Percentiles rank a stretch among this genome's conserved stretches.
These are phyloP conservation scores for Sebastiscus tertius DNA, from an alignment of 2,797 vertebrate species.

Conservation along the genomic window DNA sequence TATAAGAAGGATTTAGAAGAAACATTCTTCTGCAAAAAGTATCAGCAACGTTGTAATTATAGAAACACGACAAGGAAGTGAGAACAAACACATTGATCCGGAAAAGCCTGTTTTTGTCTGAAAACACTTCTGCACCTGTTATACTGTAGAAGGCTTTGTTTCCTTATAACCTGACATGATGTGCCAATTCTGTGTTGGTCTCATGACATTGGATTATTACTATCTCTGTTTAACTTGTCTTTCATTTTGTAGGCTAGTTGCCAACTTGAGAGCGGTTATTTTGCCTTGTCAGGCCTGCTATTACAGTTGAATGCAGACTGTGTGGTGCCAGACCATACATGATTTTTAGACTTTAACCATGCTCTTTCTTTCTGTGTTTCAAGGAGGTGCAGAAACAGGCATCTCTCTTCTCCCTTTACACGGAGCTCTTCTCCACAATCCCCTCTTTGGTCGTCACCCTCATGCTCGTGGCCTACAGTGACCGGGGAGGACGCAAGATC, in stretches of 20 bases:
- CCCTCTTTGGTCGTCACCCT: conserved; percentile 90
- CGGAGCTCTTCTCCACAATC: conserved; percentile 86
- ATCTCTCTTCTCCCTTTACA: conserved; percentile 88
- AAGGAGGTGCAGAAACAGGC: conserved; percentile 92
- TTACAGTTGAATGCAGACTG: background rate
- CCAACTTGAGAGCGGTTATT: background rate
- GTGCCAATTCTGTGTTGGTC: background rate
- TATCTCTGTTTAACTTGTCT: background rate
- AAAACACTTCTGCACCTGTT: conserved; percentile 37
- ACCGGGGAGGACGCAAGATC: conserved; percentile 89
- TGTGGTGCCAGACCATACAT: background rate
- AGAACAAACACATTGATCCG: background rate
- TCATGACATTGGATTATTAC: background rate
- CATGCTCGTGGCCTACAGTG: conserved; percentile 90
- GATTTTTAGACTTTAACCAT: background rate
- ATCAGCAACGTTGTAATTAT: background rate
- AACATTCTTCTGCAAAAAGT: background rate
- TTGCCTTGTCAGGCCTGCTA: background rate
- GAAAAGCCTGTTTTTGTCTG: background rate
- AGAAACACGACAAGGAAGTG: conserved; percentile 27
- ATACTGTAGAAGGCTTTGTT: background rate
- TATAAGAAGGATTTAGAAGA: background rate
- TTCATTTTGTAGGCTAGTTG: background rate
- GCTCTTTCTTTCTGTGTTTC: conserved; percentile 45
- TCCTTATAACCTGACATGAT: background rate